Evolutionary conservation across 2,888 invertebrate genomes (phyloP).

Genomic region (Ditula angustiorana): DNA sequence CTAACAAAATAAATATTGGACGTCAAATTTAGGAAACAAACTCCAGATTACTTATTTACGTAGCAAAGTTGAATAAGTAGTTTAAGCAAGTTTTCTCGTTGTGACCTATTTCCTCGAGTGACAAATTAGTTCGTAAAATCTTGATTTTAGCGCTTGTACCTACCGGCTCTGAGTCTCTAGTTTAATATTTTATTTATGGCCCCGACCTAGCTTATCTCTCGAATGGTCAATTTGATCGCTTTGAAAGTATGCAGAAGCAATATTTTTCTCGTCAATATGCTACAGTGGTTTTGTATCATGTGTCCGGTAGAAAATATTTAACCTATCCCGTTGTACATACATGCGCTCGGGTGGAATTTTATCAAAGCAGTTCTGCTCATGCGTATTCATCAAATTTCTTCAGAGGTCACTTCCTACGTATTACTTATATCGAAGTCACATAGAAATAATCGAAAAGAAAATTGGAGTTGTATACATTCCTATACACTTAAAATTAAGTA

Average conservation of each 20-base stretch:
- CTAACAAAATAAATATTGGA: neutral
- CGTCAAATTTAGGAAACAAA: neutral
- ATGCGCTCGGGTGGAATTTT: slow-evolving; percentile 65
- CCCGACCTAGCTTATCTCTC: neutral
- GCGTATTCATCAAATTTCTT: slow-evolving; percentile 52
- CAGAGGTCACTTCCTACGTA: slow-evolving; percentile 35
- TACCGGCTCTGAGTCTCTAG: neutral
- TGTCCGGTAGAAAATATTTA: slow-evolving; percentile 41
- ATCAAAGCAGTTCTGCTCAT: slow-evolving; percentile 60
- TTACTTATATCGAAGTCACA: slow-evolving; percentile 19
- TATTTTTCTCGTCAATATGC: slow-evolving; percentile 20
- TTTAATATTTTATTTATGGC: neutral
- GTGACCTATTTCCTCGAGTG: neutral
- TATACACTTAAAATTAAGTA: neutral
- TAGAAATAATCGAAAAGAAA: neutral
- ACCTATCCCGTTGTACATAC: slow-evolving; percentile 58
- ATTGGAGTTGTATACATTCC: neutral
- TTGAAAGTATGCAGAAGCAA: slow-evolving; percentile 14
- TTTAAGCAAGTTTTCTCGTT: neutral
- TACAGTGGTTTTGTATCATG: slow-evolving; percentile 19
- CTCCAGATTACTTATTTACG: neutral
- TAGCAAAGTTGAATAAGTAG: neutral
- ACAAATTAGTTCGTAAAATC: neutral
- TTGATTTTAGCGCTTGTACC: neutral
- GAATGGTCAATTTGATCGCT: slow-evolving; percentile 1